Evolutionary conservation across 2,797 vertebrate species (phyloP), one percentile per base, ranked within the genome.

Genomic region (Poecilia picta): DNA sequence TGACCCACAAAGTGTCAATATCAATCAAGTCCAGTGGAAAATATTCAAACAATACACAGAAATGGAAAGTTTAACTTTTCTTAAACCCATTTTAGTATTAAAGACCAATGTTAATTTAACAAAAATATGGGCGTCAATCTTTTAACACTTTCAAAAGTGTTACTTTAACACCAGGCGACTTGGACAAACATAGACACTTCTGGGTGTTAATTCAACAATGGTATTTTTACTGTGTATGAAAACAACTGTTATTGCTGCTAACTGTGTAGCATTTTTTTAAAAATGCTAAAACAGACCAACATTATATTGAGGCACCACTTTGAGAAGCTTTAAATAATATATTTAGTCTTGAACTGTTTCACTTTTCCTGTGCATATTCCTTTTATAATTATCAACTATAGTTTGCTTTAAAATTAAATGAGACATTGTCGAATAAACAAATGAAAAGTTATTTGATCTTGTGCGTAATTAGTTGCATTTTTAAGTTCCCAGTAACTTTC

Each of bases 401-500:
- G 23, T 70, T 70, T 45, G 5, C 25, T n/a, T n/a, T 15, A 15
- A 45, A 43, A n/a, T 23, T 13, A 13, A 2, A 41, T 0, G 18
- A 73, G 20, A 23, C 31, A 23, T 18, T 18, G 62, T 64, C 36
- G 31, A 64, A 8, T 36, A 36, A 64, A 64, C 31, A 18, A 0
- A 36, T 15, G 0, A 66, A 66, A 66, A 1, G 62, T 39, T 66
- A 36, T 13, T 53, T 73, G 11, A 72, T 33, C 71, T 74, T 6
- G 25, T 5, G 41, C 71, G 15, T 12, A 73, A 51, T 51, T 4
- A 36, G 25, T 18, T 36, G 64, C 25, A 55, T 36, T 83, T 74
- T 78, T 64, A 77, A 78, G 43, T 64, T 43, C 31, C 28, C 33
- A 36, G 43, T 15, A 75, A 39, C 39, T 23, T 46, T 16, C 77